Percentiles rank a stretch among this genome's conserved stretches.
These are phyloP conservation scores for Fulmarus glacialis DNA, from an alignment of 2,113 vertebrate species.

Conservation along the genomic window DNA sequence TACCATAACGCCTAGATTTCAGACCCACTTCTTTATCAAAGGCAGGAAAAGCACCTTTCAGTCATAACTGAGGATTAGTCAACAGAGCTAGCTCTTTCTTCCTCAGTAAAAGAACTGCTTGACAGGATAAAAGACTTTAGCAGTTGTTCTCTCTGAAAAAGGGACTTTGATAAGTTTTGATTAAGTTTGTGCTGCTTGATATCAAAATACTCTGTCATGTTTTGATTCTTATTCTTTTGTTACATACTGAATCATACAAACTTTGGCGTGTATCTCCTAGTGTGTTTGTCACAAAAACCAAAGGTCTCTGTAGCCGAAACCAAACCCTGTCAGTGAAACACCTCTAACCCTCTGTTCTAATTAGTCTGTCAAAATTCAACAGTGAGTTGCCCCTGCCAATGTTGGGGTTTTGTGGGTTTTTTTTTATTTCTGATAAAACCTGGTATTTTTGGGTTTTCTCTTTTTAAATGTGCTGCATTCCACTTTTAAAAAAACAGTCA, in stretches of 20 bases:
- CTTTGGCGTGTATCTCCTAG: background rate
- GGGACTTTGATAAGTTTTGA: background rate
- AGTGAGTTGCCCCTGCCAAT: rapidly evolving
- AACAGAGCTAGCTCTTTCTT: background rate
- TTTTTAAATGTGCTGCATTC: background rate
- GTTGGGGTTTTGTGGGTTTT: background rate
- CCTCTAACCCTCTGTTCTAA: background rate
- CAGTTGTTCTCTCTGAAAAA: background rate
- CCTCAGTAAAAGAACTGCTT: background rate
- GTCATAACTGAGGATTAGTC: background rate
- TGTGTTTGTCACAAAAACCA: background rate
- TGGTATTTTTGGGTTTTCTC: rapidly evolving
- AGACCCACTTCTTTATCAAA: background rate
- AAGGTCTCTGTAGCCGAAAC: background rate
- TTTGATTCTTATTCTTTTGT: background rate
- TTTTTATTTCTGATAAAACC: background rate
- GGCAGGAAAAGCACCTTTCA: background rate
- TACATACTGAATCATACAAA: background rate
- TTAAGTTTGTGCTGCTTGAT: background rate
- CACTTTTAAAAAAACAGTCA: background rate
- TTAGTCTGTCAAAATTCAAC: background rate
- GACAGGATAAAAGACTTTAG: background rate
- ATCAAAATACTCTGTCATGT: background rate
- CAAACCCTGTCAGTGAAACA: background rate
- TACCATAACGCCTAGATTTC: background rate